These are phyloP conservation scores for Eupithecia exiguata DNA, from an alignment of 2,888 invertebrate species.

Conservation along the genomic window DNA sequence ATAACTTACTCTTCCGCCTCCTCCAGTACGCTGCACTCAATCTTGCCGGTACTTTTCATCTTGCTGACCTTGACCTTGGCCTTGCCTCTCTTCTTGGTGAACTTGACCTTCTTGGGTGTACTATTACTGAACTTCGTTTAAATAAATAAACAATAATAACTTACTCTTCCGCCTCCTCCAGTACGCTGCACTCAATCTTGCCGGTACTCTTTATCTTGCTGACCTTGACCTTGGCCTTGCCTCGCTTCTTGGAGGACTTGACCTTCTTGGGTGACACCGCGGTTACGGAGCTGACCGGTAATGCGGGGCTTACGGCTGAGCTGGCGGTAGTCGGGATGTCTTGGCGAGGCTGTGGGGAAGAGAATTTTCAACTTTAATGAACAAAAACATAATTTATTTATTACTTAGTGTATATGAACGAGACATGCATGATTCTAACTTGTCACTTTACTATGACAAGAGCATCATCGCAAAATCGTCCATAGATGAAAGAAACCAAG, in stretches of 20 bases:
- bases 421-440: too few species aligned
- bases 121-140: too few species aligned
- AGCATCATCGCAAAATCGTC: too few species aligned
- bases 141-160: too few species aligned
- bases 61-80: slow-evolving; percentile 60
- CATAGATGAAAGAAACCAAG: too few species aligned
- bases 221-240: slow-evolving; percentile 57
- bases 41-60: slow-evolving; percentile 62
- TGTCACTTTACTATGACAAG: too few species aligned
- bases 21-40: slow-evolving; percentile 57
- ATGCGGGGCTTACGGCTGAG: slow-evolving; percentile 70
- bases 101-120: slow-evolving; percentile 64
- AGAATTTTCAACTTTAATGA: not conserved
- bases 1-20: slow-evolving; percentile 71
- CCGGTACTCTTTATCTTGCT: slow-evolving; percentile 62
- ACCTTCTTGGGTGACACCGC: slow-evolving; percentile 63
- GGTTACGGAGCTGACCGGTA: slow-evolving; percentile 74
- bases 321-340: slow-evolving; percentile 68
- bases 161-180: slow-evolving; percentile 72
- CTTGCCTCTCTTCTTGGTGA: slow-evolving; percentile 65
- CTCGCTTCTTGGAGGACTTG: slow-evolving; percentile 64
- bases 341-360: slow-evolving; percentile 61
- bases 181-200: slow-evolving; percentile 56
- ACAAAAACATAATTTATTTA: too few species aligned
- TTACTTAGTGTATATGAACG: too few species aligned